These are phyloP conservation scores for Apis dorsata DNA, from an alignment of 1,140 invertebrate genomes.

Conservation along the genomic window DNA sequence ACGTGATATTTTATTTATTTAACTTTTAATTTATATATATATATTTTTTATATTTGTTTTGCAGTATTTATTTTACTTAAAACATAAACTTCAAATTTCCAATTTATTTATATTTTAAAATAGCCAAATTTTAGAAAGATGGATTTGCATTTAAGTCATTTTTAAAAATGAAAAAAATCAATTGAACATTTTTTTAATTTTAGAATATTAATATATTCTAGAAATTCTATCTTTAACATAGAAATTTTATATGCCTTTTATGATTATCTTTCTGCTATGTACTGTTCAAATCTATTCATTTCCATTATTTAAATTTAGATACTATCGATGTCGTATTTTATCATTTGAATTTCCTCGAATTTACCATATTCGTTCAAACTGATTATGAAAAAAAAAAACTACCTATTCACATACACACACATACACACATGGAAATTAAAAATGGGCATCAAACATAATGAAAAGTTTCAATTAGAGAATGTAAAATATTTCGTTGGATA, in stretches of 20 bases:
- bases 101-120: too few species aligned
- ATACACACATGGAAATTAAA: too few species aligned
- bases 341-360: too few species aligned
- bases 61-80: background rate
- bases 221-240: too few species aligned
- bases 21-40: background rate
- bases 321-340: background rate
- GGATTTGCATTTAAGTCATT: too few species aligned
- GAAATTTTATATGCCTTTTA: too few species aligned
- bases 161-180: too few species aligned
- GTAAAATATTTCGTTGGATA: background rate
- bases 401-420: background rate
- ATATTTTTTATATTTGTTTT: background rate
- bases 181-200: too few species aligned
- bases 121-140: too few species aligned
- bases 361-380: too few species aligned
- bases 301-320: background rate
- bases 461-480: background rate
- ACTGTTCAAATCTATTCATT: background rate
- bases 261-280: too few species aligned
- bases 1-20: background rate
- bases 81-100: background rate
- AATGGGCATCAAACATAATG: background rate
- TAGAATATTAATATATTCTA: too few species aligned
- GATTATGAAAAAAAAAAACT: background rate